These are phyloP conservation scores for Drosophila watanabei DNA, from an alignment of 1,140 invertebrate species.

Conservation along the genomic window DNA sequence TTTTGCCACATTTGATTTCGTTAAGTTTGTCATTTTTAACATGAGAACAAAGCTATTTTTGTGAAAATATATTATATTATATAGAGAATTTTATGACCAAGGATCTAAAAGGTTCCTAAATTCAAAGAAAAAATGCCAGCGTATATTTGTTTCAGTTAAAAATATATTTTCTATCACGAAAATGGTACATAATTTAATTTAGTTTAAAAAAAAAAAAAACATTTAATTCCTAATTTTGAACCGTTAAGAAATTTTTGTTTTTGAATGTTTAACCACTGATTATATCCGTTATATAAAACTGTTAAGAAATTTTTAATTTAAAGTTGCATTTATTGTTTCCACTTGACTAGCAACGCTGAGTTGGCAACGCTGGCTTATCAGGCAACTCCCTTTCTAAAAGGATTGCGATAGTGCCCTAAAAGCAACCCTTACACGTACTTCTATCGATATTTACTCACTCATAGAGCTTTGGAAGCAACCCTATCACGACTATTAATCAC, in stretches of 20 bases:
- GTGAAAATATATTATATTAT: too few relatives aligned
- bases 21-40: background rate
- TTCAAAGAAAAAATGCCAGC: background rate
- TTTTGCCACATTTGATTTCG: slow-evolving; percentile 3
- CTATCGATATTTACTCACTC: too few relatives aligned
- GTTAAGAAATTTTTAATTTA: background rate
- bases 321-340: background rate
- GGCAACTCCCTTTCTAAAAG: background rate
- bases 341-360: too few relatives aligned
- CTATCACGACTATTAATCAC: background rate
- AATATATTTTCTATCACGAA: background rate
- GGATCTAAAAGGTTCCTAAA: background rate
- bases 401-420: background rate
- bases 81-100: too few relatives aligned
- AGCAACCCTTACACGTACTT: too few relatives aligned
- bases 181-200: background rate
- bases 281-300: background rate
- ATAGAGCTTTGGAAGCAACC: too few relatives aligned
- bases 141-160: background rate
- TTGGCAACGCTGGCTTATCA: background rate
- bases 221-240: background rate
- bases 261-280: background rate
- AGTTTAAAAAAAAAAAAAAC: too few relatives aligned
- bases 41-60: background rate
- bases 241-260: background rate